Percentiles rank a stretch among this genome's conserved stretches.
phyloP scores from a whole-genome alignment of 1,140 invertebrate species.

The Formica exsecta region DNA sequence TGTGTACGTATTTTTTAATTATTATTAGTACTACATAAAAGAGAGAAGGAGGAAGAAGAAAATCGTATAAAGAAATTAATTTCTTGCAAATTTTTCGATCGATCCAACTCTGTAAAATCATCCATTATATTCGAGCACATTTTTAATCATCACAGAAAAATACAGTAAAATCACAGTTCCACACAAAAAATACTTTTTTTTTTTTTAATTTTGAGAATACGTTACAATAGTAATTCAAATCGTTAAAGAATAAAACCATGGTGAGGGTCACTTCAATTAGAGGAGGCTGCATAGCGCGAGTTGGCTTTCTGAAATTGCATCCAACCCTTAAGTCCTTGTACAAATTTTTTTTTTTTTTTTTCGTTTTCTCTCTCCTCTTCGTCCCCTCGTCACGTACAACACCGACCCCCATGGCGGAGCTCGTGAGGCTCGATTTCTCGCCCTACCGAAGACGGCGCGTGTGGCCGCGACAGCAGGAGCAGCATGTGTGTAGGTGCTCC shows the following conservation, averaged over 20 bases:
- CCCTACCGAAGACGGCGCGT: slow-evolving; percentile 66
- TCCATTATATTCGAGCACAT: neutral
- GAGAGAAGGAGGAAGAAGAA: neutral
- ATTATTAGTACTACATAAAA: neutral
- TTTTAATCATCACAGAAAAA: neutral
- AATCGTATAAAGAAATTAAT: slow-evolving; percentile 1
- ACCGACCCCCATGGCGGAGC: slow-evolving; percentile 63
- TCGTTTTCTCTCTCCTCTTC: neutral
- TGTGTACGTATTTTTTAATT: neutral
- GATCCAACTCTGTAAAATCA: neutral
- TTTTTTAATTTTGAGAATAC: neutral
- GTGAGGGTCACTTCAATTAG: slow-evolving; percentile 33
- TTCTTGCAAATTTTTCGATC: neutral
- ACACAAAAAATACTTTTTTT: neutral
- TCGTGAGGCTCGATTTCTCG: slow-evolving; percentile 69
- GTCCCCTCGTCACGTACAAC: neutral
- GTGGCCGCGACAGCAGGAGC: slow-evolving; percentile 66
- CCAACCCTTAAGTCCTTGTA: slow-evolving; percentile 38
- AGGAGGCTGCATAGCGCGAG: slow-evolving; percentile 1
- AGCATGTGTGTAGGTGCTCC: slow-evolving; percentile 81
- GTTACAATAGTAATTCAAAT: slow-evolving; percentile 38
- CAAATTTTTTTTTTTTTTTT: neutral
- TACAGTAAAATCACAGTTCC: neutral
- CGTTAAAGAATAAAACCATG: neutral
- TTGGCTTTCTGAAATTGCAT: slow-evolving; percentile 45